Conservation (phyloP, 2,113 vertebrate genomes). For the Marcusenius ussheri region DNA sequence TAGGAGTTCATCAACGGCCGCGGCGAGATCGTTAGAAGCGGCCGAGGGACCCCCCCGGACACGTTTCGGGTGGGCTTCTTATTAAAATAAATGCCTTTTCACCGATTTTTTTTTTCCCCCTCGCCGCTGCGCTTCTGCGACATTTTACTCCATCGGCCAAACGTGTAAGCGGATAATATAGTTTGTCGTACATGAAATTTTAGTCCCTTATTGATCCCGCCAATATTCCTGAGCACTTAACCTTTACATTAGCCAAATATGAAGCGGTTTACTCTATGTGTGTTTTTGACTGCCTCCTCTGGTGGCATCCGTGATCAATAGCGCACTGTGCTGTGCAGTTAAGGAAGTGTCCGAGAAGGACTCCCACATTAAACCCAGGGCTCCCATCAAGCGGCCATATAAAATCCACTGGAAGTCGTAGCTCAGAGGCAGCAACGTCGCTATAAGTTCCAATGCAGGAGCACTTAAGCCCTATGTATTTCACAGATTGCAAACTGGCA, state of each 20-base stretch:
- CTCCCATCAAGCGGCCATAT: conserved; percentile 16
- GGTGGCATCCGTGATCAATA: conserved; percentile 64
- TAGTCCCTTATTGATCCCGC: conserved; percentile 63
- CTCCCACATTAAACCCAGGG: conserved; percentile 38
- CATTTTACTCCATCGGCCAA: conserved; percentile 41
- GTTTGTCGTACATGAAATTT: conserved; percentile 58
- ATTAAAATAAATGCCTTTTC: conserved; percentile 41
- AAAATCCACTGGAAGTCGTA: neutral
- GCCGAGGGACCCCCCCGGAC: neutral
- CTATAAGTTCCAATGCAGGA: neutral
- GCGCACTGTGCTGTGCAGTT: conserved; percentile 54
- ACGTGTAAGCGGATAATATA: conserved; percentile 29
- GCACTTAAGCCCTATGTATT: neutral
- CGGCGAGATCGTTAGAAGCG: conserved; percentile 23
- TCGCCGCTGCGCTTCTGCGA: conserved; percentile 36
- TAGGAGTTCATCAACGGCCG: conserved; percentile 35
- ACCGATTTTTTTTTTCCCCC: conserved; percentile 24
- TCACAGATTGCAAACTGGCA: neutral
- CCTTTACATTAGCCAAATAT: conserved; percentile 70
- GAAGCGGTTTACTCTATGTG: conserved; percentile 72
- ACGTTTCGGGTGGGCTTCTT: conserved; percentile 18
- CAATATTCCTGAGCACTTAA: conserved; percentile 70
- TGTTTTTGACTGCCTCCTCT: conserved; percentile 68
- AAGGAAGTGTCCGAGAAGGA: conserved; percentile 36
- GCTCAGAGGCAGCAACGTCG: neutral